Evolutionary conservation across 2,113 vertebrate species (phyloP).

Genomic region (Pitta sordida): DNA sequence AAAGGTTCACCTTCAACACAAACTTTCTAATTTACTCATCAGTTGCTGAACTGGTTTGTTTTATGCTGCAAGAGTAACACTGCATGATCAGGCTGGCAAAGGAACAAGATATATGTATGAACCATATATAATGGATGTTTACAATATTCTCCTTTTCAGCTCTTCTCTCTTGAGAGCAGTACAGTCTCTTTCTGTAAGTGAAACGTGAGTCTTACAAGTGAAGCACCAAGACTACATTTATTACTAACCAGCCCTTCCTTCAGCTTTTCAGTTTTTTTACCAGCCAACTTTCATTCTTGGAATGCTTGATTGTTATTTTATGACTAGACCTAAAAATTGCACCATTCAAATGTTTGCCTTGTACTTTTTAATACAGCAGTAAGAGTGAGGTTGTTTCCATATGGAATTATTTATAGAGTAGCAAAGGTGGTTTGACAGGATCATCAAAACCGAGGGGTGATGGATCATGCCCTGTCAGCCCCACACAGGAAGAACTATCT

Average conservation of each 20-base stretch:
- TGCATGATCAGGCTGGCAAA: not conserved
- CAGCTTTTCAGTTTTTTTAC: not conserved
- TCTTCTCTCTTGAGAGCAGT: not conserved
- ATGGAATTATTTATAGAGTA: not conserved
- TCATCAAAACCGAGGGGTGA: not conserved
- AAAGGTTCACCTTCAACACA: not conserved
- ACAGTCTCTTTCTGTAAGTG: not conserved
- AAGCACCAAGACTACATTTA: not conserved
- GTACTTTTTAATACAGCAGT: not conserved
- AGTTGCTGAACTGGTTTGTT: not conserved
- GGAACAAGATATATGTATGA: not conserved
- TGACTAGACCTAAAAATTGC: not conserved
- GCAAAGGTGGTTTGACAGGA: not conserved
- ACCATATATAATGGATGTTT: not conserved
- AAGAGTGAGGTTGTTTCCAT: not conserved
- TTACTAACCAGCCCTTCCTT: constrained; percentile 17
- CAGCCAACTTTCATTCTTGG: not conserved
- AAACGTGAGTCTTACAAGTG: not conserved
- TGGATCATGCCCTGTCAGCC: not conserved
- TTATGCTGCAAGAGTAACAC: not conserved
- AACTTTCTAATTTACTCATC: not conserved
- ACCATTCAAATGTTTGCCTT: not conserved
- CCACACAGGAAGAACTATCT: not conserved
- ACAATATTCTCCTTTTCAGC: not conserved
- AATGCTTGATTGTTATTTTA: not conserved